Evolutionary conservation across 2,888 invertebrate species (phyloP).

Genomic region (Dasypolia templi): DNA sequence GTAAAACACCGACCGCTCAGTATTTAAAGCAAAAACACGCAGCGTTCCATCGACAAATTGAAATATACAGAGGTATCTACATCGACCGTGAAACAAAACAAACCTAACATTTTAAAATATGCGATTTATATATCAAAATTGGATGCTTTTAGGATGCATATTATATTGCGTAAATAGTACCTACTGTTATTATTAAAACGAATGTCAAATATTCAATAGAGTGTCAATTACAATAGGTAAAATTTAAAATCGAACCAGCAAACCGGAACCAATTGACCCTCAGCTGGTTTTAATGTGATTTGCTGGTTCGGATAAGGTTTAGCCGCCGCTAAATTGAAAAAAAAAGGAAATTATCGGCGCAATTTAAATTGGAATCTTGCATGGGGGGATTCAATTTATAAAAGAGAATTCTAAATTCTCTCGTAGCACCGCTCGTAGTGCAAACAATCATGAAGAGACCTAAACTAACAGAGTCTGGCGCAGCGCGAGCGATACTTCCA

Average conservation of each 20-base stretch:
- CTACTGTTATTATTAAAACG: neutral
- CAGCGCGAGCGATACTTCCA: slow-evolving; percentile 31
- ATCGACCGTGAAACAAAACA: neutral
- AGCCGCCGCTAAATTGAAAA: slow-evolving; percentile 9
- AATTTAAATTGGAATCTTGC: slow-evolving; percentile 32
- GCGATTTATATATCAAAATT: neutral
- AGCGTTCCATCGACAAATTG: neutral
- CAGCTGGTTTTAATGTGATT: neutral
- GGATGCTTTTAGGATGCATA: neutral
- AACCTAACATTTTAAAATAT: neutral
- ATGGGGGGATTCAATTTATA: slow-evolving; percentile 26
- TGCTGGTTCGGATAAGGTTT: neutral
- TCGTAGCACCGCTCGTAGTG: slow-evolving; percentile 1
- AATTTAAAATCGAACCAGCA: neutral
- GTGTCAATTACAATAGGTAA: neutral
- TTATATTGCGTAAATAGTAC: neutral
- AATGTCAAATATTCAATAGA: neutral
- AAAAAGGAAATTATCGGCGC: slow-evolving; percentile 6
- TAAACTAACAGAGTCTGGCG: slow-evolving; percentile 47
- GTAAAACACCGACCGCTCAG: slow-evolving; percentile 2
- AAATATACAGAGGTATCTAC: neutral
- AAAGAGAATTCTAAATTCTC: slow-evolving; percentile 31
- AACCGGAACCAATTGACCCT: too few species aligned
- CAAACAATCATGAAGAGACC: slow-evolving; percentile 36
- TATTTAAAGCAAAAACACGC: neutral